A percentile compares a stretch with the other conserved stretches of the same genome.
Evolutionary conservation across 2,888 invertebrate species (phyloP).

Genomic region (Lysandra bellargus): DNA sequence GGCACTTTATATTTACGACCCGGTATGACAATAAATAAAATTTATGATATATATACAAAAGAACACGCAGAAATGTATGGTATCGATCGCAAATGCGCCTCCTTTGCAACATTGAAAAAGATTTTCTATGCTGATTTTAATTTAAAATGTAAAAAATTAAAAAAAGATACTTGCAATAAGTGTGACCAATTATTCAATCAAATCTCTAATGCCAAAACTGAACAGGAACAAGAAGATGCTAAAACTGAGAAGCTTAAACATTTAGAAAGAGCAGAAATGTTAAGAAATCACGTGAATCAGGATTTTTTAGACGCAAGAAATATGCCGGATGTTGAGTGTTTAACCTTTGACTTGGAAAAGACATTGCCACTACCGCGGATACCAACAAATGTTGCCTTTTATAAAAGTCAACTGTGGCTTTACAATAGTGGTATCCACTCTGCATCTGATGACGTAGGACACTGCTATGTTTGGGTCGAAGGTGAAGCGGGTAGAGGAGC

Average conservation of each 20-base stretch:
- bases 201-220: no score
- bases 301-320: no score
- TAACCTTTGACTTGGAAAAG: no score
- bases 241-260: no score
- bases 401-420: constrained; percentile 29
- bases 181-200: no score
- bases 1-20: not conserved
- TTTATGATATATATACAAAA: not conserved
- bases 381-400: constrained; percentile 26
- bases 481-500: no score
- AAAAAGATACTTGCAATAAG: not conserved
- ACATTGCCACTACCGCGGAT: no score
- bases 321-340: no score
- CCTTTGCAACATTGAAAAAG: not conserved
- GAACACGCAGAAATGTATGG: not conserved
- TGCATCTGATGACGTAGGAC: constrained; percentile 31
- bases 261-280: no score
- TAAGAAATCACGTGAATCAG: no score
- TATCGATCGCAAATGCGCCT: constrained; percentile 1
- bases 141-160: not conserved
- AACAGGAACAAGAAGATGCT: no score
- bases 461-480: constrained; percentile 15
- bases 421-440: constrained; percentile 31
- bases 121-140: not conserved
- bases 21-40: not conserved